These are phyloP conservation scores for Chaetoderma sp. DNA, from an alignment of 2,888 invertebrate species.

Conservation along the genomic window DNA sequence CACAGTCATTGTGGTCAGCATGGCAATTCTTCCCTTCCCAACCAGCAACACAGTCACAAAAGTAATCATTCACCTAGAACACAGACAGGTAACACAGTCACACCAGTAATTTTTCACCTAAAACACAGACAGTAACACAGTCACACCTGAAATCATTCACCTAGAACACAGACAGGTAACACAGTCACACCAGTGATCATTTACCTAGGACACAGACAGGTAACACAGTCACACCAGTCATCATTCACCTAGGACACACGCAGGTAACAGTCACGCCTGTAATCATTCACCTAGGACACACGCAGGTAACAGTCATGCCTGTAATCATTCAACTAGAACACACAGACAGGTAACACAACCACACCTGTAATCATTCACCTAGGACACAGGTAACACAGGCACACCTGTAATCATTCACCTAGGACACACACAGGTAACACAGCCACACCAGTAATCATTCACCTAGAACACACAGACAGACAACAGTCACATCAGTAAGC, in stretches of 20 bases:
- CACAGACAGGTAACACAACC: slow-evolving; percentile 31
- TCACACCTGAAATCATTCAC: slow-evolving; percentile 32
- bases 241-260: slow-evolving; percentile 18
- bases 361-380: too few species aligned
- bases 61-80: slow-evolving; percentile 21
- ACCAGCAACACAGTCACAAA: slow-evolving; percentile 39
- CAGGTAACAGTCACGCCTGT: neutral
- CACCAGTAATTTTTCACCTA: neutral
- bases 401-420: neutral
- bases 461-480: slow-evolving; percentile 27
- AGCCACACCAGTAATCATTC: slow-evolving; percentile 34
- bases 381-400: neutral
- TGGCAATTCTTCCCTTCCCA: slow-evolving; percentile 30
- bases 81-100: slow-evolving; percentile 2
- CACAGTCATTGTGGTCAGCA: slow-evolving; percentile 24
- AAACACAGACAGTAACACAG: slow-evolving; percentile 38
- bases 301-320: slow-evolving; percentile 36
- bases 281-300: slow-evolving; percentile 12
- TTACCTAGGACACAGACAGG: slow-evolving; percentile 31
- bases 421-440: slow-evolving; percentile 24
- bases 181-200: neutral
- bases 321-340: slow-evolving; percentile 45
- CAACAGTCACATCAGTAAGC: slow-evolving; percentile 44
- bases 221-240: slow-evolving; percentile 37
- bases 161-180: slow-evolving; percentile 12